Percentiles rank a stretch among this genome's conserved stretches.
These are phyloP conservation scores for Aphyosemion australe DNA, from an alignment of 2,113 vertebrate genomes.

Conservation along the genomic window DNA sequence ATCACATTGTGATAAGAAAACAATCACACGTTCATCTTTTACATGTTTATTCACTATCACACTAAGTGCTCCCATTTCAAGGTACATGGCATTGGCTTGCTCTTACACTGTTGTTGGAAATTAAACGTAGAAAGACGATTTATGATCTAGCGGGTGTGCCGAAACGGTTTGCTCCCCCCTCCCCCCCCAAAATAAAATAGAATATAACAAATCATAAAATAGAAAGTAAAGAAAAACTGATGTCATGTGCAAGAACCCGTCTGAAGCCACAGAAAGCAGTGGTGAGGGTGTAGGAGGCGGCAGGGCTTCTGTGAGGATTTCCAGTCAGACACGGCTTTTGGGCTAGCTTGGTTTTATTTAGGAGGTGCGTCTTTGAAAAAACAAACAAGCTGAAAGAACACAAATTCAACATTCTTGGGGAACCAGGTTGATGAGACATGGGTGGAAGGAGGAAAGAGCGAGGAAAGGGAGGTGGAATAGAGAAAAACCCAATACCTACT, in stretches of 20 bases:
- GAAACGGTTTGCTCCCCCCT: constrained; percentile 25
- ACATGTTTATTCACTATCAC: constrained; percentile 84
- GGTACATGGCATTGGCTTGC: constrained; percentile 74
- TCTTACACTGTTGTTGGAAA: constrained; percentile 73
- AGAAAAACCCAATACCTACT: constrained; percentile 20
- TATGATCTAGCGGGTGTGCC: constrained; percentile 74
- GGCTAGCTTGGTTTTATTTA: constrained; percentile 26
- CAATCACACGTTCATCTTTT: constrained; percentile 51
- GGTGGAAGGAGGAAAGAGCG: constrained; percentile 36
- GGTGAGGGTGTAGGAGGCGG: constrained; percentile 27
- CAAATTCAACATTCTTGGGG: constrained; percentile 26
- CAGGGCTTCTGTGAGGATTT: constrained; percentile 15
- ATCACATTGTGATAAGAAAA: too few relatives aligned
- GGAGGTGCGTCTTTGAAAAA: constrained; percentile 33
- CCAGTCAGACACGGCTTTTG: constrained; percentile 36
- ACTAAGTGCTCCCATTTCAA: constrained; percentile 84
- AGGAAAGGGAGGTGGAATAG: constrained; percentile 14
- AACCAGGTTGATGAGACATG: constrained; percentile 23
- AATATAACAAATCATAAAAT: constrained; percentile 61
- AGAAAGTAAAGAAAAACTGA: constrained; percentile 51
- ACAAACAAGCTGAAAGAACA: background rate
- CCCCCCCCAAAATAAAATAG: constrained; percentile 39
- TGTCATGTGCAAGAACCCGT: constrained; percentile 72
- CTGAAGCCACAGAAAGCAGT: constrained; percentile 44
- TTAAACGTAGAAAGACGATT: constrained; percentile 79